These are phyloP conservation scores for Leptestheria dahalacensis DNA, from an alignment of 1,140 invertebrate species.

Conservation along the genomic window DNA sequence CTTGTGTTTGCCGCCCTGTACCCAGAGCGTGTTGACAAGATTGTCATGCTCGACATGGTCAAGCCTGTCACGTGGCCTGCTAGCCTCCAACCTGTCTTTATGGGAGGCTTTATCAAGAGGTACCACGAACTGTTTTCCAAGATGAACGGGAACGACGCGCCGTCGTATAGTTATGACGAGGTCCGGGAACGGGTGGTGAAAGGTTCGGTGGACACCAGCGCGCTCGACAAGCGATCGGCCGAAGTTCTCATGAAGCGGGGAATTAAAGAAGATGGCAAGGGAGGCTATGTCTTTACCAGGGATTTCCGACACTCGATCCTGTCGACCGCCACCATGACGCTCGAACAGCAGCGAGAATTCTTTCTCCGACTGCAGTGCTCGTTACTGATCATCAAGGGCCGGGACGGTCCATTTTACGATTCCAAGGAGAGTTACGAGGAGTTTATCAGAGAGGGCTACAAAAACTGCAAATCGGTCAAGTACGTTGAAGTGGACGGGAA, in stretches of 20 bases:
- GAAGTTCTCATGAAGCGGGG: slow-evolving; percentile 37
- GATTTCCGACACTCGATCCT: slow-evolving; percentile 18
- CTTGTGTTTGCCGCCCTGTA: slow-evolving; percentile 62
- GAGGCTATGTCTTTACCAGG: slow-evolving; percentile 18
- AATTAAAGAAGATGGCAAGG: slow-evolving; percentile 13
- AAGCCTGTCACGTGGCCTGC: slow-evolving; percentile 38
- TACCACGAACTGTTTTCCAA: slow-evolving; percentile 16
- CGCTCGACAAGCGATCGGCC: slow-evolving; percentile 30
- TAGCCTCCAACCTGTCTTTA: slow-evolving; percentile 24
- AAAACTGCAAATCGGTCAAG: slow-evolving; percentile 38
- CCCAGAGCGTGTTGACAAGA: slow-evolving; percentile 51
- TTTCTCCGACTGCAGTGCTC: slow-evolving; percentile 34
- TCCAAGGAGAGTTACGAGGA: slow-evolving; percentile 27
- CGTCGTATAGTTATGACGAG: slow-evolving; percentile 42
- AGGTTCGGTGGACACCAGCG: slow-evolving; percentile 30
- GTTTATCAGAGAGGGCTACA: slow-evolving; percentile 41
- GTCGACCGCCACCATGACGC: slow-evolving; percentile 2
- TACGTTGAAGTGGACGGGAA: slow-evolving; percentile 57
- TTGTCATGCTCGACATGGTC: slow-evolving; percentile 59
- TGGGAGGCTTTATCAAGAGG: slow-evolving; percentile 20
- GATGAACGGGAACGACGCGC: slow-evolving; percentile 31
- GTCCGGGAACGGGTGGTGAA: slow-evolving; percentile 33
- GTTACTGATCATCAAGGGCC: slow-evolving; percentile 59
- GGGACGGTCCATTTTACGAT: slow-evolving; percentile 34
- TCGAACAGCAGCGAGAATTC: slow-evolving; percentile 19